Percentiles rank a stretch among this genome's conserved stretches.
Conservation (phyloP, 2,797 vertebrate genomes). For the Chrosomus eos region DNA sequence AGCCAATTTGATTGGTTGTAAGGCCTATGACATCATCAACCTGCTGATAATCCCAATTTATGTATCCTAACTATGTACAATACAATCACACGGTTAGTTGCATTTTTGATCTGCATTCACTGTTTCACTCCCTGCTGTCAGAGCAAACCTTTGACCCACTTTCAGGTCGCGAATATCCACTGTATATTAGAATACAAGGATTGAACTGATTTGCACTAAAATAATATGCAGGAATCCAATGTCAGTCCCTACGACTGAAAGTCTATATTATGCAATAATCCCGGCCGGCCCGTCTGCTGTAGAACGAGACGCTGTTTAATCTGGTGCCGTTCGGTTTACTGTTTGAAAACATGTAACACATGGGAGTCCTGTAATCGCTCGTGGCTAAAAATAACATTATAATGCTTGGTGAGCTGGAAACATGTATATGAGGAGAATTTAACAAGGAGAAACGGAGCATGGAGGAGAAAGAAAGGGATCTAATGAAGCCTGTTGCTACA, state of each 20-base stretch:
- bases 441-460: background rate
- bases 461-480: constrained; percentile 4
- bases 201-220: constrained; percentile 19
- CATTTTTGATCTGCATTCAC: background rate
- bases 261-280: constrained; percentile 33
- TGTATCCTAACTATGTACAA: background rate
- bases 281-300: background rate
- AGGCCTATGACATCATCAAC: background rate
- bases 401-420: constrained; percentile 13
- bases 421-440: constrained; percentile 31
- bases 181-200: constrained; percentile 9
- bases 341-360: constrained; percentile 34
- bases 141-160: constrained; percentile 14
- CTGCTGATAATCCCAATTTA: background rate
- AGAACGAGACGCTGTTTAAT: background rate
- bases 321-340: background rate
- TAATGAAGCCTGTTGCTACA: constrained; percentile 36
- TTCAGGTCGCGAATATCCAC: background rate
- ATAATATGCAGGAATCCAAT: constrained; percentile 12
- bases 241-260: background rate
- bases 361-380: constrained; percentile 21
- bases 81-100: background rate
- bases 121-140: background rate
- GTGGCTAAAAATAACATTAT: background rate
- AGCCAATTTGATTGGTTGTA: background rate